Conservation (phyloP, 2,113 vertebrate genomes). For the Sporophila hypoxantha region DNA sequence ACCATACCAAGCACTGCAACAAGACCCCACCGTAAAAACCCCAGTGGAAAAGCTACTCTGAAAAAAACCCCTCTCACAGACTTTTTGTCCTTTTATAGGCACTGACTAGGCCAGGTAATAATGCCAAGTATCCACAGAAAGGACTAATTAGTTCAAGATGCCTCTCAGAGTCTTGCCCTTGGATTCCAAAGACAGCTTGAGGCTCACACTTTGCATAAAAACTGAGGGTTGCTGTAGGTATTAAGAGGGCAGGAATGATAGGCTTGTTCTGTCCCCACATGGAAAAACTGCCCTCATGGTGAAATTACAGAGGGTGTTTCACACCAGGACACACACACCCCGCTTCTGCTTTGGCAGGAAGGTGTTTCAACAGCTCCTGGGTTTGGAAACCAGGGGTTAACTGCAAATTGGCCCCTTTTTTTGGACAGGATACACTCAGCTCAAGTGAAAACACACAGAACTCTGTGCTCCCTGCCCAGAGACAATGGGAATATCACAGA, state of each 20-base stretch:
- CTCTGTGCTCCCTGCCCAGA: neutral
- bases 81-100: slow-evolving; percentile 3
- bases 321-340: neutral
- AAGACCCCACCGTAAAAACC: neutral
- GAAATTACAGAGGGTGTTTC: slow-evolving; percentile 1
- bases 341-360: neutral
- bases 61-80: neutral
- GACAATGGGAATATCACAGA: neutral
- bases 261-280: neutral
- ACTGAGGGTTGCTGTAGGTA: slow-evolving; percentile 8
- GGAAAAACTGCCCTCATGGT: slow-evolving; percentile 5
- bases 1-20: neutral
- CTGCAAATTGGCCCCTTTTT: neutral
- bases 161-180: neutral
- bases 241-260: slow-evolving; percentile 8
- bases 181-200: neutral
- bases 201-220: slow-evolving; percentile 22
- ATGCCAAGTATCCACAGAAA: neutral
- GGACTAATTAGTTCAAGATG: slow-evolving; percentile 15
- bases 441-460: neutral
- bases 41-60: neutral
- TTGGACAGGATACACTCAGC: neutral
- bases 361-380: neutral
- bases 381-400: neutral
- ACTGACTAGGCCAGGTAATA: slow-evolving; percentile 12